Conservation (phyloP, 2,797 vertebrate species). For the Smutsia gigantea region DNA sequence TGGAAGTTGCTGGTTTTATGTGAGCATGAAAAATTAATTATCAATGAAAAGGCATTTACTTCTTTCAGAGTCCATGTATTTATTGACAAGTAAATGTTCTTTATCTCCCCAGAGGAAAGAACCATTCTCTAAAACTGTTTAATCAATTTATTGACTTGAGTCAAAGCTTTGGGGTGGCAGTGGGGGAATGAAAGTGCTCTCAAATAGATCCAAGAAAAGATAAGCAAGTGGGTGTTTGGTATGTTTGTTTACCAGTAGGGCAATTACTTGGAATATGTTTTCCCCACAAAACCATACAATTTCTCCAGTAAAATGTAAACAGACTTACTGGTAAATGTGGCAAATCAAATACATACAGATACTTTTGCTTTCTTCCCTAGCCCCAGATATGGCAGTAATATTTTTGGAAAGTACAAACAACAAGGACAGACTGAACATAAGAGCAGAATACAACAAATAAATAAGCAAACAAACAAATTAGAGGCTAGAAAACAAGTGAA, state of each 20-base stretch:
- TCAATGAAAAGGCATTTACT: slow-evolving; percentile 62
- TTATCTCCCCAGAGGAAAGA: slow-evolving; percentile 55
- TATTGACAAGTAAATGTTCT: slow-evolving; percentile 72
- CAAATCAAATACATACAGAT: not conserved
- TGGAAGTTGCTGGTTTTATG: slow-evolving; percentile 43
- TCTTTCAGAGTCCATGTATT: slow-evolving; percentile 56
- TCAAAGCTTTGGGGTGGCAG: slow-evolving; percentile 5
- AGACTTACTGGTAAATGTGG: not conserved
- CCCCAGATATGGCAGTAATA: not conserved
- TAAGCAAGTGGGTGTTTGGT: not conserved
- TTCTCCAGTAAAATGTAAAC: not conserved
- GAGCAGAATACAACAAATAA: not conserved
- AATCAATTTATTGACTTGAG: slow-evolving; percentile 59
- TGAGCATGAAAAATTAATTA: slow-evolving; percentile 72
- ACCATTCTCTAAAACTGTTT: slow-evolving; percentile 57
- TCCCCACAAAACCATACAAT: not conserved
- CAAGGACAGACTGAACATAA: not conserved
- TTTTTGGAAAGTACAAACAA: not conserved
- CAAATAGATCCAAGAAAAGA: not conserved
- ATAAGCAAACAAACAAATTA: not conserved
- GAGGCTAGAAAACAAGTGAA: not conserved
- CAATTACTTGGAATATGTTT: not conserved
- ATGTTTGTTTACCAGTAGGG: not conserved
- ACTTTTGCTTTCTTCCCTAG: not conserved
- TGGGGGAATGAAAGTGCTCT: not conserved